Conservation (phyloP, 2,888 invertebrate species). For the Trissoscelio sp. region DNA sequence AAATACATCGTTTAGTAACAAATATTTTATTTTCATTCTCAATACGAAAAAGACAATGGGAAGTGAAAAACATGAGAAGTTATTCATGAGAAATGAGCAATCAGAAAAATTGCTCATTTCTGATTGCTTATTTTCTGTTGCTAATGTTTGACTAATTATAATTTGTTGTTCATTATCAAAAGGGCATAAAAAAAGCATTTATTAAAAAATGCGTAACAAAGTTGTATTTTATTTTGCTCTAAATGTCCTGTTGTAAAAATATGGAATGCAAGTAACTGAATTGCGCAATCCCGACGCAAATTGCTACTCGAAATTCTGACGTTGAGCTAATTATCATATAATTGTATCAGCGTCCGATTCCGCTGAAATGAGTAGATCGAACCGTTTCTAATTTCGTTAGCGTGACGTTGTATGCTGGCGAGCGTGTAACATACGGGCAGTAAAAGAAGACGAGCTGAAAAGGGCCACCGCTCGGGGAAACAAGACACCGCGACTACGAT, state of each 20-base stretch:
- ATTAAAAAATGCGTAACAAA: too few species aligned
- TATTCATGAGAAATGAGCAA: too few species aligned
- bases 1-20: conserved; percentile 32
- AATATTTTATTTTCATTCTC: too few species aligned
- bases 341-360: conserved; percentile 55
- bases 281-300: conserved; percentile 29
- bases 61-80: too few species aligned
- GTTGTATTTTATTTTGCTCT: too few species aligned
- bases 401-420: conserved; percentile 21
- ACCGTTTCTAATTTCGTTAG: conserved; percentile 56
- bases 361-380: conserved; percentile 50
- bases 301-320: conserved; percentile 44
- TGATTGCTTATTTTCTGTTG: too few species aligned
- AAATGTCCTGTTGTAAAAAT: not conserved
- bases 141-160: too few species aligned
- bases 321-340: conserved; percentile 60
- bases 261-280: conserved; percentile 19
- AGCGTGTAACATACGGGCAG: conserved; percentile 49
- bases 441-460: conserved; percentile 32
- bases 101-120: too few species aligned
- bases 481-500: conserved; percentile 46
- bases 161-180: too few species aligned
- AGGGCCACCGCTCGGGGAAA: conserved; percentile 17
- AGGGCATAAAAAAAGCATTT: too few species aligned
- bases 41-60: too few species aligned